A percentile compares a stretch with the other conserved stretches of the same genome.
Evolutionary conservation across 2,797 vertebrate genomes (phyloP).

Genomic region (Pseudocheirus occidentalis): DNA sequence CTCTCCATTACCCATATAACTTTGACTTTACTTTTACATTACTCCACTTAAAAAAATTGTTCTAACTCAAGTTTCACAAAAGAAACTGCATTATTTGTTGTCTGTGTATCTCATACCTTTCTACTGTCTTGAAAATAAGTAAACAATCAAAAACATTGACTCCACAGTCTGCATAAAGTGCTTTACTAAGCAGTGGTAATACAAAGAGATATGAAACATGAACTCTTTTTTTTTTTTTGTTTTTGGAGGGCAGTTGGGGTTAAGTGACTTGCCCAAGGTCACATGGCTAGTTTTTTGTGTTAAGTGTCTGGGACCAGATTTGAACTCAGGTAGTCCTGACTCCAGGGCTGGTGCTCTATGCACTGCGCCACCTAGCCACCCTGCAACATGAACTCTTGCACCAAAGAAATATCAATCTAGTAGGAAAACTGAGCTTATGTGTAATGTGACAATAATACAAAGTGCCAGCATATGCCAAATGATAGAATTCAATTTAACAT

Average conservation of each 20-base stretch:
- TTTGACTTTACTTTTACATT: not conserved
- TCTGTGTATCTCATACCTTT: not conserved
- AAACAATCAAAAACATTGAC: not conserved
- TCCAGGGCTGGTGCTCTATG: too few species aligned
- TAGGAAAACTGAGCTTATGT: not conserved
- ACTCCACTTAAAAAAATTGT: not conserved
- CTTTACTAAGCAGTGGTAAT: not conserved
- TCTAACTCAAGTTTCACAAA: not conserved
- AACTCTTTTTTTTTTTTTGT: too few species aligned
- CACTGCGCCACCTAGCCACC: too few species aligned
- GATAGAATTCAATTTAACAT: not conserved
- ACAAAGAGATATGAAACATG: not conserved
- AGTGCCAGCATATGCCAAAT: not conserved
- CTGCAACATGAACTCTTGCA: not conserved
- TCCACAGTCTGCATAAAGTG: not conserved
- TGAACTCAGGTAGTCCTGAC: too few species aligned
- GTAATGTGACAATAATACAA: not conserved
- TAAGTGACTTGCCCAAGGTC: too few species aligned
- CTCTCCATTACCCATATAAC: not conserved
- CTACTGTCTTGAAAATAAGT: not conserved
- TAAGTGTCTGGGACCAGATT: too few species aligned
- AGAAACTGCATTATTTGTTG: not conserved
- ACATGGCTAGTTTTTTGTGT: too few species aligned
- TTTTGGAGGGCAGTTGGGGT: too few species aligned
- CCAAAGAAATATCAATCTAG: not conserved